These are phyloP conservation scores for Drymonia ruficornis DNA, from an alignment of 2,888 invertebrate species.

Conservation along the genomic window DNA sequence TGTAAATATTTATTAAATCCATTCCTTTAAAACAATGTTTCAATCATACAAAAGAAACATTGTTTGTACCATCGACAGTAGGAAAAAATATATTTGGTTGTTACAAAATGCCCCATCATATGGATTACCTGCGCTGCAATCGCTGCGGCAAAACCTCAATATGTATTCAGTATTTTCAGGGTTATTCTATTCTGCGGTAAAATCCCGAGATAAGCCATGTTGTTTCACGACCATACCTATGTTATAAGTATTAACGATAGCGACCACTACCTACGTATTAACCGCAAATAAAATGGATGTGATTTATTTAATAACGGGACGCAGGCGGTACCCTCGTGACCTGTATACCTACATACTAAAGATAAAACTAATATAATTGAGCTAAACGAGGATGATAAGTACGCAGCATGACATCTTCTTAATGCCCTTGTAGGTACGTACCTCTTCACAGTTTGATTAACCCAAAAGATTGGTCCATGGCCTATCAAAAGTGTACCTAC, in stretches of 20 bases:
- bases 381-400: not conserved
- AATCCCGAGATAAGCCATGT: not conserved
- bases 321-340: not conserved
- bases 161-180: not conserved
- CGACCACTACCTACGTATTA: not conserved
- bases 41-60: no score
- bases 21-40: no score
- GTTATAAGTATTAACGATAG: not conserved
- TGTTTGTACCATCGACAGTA: no score
- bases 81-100: no score
- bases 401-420: not conserved
- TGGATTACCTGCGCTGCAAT: no score
- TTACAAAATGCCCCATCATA: no score
- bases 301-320: not conserved
- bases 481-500: no score
- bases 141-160: not conserved
- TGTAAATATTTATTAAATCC: no score
- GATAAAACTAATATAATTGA: not conserved
- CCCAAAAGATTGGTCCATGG: no score
- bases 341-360: not conserved
- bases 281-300: constrained; percentile 1
- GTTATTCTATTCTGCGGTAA: not conserved
- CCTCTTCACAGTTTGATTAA: not conserved
- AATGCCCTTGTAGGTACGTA: no score
- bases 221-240: not conserved